phyloP scores from a whole-genome alignment of 2,797 vertebrate species.

The Callimico goeldii region DNA sequence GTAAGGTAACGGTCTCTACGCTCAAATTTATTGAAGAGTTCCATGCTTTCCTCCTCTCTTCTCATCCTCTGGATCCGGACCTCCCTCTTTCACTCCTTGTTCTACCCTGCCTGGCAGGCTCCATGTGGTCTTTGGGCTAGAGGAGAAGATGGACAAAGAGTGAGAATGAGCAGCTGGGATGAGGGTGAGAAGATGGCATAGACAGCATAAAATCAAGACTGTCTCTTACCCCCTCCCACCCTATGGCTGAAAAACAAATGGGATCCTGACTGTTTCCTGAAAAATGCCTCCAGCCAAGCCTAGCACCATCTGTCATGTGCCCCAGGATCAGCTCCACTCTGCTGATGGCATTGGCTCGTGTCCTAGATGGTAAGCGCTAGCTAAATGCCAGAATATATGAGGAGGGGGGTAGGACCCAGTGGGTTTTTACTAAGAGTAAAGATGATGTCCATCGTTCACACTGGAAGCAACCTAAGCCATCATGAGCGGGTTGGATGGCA shows the following conservation, averaged over 20 bases:
- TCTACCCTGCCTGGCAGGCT: too few relatives aligned
- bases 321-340: background rate
- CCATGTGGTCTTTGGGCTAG: background rate
- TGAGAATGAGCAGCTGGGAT: background rate
- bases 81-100: background rate
- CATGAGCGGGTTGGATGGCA: fast-evolving
- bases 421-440: background rate
- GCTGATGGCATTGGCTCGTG: background rate
- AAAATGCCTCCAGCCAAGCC: background rate
- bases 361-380: background rate
- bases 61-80: fast-evolving
- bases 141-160: background rate
- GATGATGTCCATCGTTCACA: background rate
- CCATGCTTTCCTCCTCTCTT: background rate
- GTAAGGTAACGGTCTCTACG: background rate
- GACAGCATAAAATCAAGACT: fast-evolving
- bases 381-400: background rate
- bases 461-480: background rate
- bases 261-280: background rate
- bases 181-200: too few relatives aligned
- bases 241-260: background rate
- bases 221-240: background rate
- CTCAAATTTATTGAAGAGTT: background rate
- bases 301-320: background rate
- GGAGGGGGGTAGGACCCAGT: background rate